Base-by-base conservation (phyloP, 2,888 invertebrate genomes). In the Chydorus sphaericus region DNA sequence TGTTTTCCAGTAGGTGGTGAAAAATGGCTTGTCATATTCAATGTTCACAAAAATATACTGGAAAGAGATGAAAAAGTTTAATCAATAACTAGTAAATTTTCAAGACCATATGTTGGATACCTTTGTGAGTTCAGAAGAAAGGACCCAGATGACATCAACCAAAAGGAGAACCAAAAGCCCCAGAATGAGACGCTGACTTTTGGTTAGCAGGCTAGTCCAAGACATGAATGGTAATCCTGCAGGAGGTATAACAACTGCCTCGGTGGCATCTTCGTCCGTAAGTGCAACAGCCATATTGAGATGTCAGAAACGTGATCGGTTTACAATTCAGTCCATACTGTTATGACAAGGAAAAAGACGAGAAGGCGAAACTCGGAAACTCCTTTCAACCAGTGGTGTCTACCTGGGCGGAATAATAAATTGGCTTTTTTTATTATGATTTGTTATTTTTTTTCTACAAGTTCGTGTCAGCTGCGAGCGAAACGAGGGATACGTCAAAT, bases 101-200 rank as follows among this genome's bases (percentile, higher is more conserved):
- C n/a, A 59, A 39, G 28, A 23, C 11, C 11, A 26, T 10, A 29
- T 30, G n/a, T 26, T 61, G 66, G n/a, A 71, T 74, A 94, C 94
- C 81, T 91, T 87, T 59, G 92, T 91, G 59, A 96, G 74, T 74
- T 96, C 93, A 37, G 91, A 88, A 52, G 93, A 94, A 55, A 87
- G 82, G 55, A 96, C 94, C 94, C 96, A 96, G 65, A 97, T 82
- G 58, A 94, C 75, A 73, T 94, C 92, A 62, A 96, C 94, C 65
- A 94, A 73, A 62, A 96, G 71, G 60, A 97, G 75, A 63, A 96
- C 78, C 65, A 88, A 77, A 62, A 91, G 75, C 65, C 96, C 97
- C 65, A 93, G 75, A 59, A 86, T 74, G 64, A 91, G 79, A 66
- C 82, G 77, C 72, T 83, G 55, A 16, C 38, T 36, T 49, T 33